A percentile compares a stretch with the other conserved stretches of the same genome.
phyloP scores from a whole-genome alignment of 2,113 vertebrate species.

The Mobula birostris region DNA sequence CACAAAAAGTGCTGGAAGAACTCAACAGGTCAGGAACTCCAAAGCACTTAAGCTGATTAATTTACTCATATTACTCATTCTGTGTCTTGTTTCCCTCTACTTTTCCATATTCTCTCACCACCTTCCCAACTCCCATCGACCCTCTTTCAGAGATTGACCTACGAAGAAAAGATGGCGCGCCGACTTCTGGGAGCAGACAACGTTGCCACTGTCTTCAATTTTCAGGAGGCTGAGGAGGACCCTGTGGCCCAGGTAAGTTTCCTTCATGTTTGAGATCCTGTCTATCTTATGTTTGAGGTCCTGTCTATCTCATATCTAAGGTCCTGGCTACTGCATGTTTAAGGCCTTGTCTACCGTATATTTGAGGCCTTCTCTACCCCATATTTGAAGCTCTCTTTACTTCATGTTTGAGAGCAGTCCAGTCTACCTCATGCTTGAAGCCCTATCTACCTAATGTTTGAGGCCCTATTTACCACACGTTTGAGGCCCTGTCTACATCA shows the following conservation, averaged over 20 bases:
- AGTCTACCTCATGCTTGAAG: no score
- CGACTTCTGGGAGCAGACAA: slow-evolving; percentile 89
- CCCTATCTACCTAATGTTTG: background rate
- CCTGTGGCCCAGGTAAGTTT: slow-evolving; percentile 66
- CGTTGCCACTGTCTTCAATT: slow-evolving; percentile 81
- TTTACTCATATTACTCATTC: background rate
- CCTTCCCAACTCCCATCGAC: background rate
- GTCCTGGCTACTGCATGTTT: no score
- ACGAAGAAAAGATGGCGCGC: slow-evolving; percentile 97
- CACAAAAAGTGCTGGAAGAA: no score
- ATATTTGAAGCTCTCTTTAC: no score
- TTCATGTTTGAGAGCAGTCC: no score
- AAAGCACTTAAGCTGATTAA: background rate
- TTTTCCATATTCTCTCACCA: slow-evolving; percentile 41
- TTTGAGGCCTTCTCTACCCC: no score
- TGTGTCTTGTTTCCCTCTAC: slow-evolving; percentile 50
- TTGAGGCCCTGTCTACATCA: no score
- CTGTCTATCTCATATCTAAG: no score
- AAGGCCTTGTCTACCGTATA: no score
- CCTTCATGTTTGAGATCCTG: background rate
- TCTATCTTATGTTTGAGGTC: no score
- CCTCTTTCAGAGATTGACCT: slow-evolving; percentile 77
- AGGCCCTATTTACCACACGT: no score
- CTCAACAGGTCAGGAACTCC: no score
- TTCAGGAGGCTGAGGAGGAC: slow-evolving; percentile 84